phyloP scores from a whole-genome alignment of 1,140 invertebrate species.

The Eurosta solidaginis region DNA sequence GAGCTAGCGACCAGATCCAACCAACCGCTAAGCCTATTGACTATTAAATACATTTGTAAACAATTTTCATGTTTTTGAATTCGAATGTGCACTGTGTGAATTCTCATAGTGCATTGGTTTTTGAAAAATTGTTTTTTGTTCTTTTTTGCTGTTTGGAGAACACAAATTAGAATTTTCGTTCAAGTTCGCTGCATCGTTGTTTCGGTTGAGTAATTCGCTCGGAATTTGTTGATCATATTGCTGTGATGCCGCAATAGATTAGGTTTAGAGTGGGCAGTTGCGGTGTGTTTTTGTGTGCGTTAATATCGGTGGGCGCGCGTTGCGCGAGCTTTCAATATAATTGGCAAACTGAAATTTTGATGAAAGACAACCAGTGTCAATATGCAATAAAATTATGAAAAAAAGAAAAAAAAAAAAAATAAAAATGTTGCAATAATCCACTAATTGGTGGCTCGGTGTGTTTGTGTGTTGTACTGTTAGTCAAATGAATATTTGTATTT shows the following conservation, averaged over 20 bases:
- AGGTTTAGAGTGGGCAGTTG: slow-evolving; percentile 3
- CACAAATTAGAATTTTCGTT: not conserved
- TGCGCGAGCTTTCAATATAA: not conserved
- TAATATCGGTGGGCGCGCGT: not conserved
- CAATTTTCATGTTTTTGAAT: not conserved
- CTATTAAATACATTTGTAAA: not conserved
- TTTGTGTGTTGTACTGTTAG: not conserved
- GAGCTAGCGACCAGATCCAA: too few relatives aligned
- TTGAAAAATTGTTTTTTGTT: not conserved
- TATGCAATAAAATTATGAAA: too few relatives aligned
- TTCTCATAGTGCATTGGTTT: not conserved
- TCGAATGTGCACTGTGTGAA: not conserved
- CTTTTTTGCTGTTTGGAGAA: too few relatives aligned
- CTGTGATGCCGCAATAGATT: not conserved
- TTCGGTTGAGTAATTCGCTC: not conserved
- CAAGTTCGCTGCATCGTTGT: slow-evolving; percentile 18
- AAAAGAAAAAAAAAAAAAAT: not conserved
- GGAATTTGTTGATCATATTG: not conserved
- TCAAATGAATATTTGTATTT: not conserved
- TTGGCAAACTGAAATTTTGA: not conserved
- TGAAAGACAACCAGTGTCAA: slow-evolving; percentile 5
- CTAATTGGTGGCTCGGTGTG: not conserved
- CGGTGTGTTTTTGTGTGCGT: not conserved
- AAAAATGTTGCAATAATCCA: slow-evolving; percentile 17
- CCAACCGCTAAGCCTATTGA: not conserved